Evolutionary conservation across 2,113 vertebrate genomes (phyloP).

Genomic region (Theristicus caerulescens): DNA sequence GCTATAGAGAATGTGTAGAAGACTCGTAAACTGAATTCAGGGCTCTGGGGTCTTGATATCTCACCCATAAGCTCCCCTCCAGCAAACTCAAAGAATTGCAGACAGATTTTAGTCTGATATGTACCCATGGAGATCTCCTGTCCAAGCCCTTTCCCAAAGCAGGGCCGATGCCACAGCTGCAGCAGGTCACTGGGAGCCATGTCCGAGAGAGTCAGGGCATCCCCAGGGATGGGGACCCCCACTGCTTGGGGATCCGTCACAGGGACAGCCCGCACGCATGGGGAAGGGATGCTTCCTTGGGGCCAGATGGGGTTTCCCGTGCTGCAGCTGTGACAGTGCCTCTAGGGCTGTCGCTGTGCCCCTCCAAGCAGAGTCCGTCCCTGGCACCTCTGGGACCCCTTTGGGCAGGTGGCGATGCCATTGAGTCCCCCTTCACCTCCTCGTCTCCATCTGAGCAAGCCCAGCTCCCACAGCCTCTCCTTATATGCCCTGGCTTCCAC

Average conservation of each 20-base stretch:
- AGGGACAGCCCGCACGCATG: accelerated
- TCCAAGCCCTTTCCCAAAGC: background rate
- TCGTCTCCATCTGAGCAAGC: background rate
- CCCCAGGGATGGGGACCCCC: too few species aligned
- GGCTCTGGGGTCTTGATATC: background rate
- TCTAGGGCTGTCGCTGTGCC: background rate
- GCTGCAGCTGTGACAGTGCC: background rate
- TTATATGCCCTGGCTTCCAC: background rate
- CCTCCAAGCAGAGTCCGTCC: background rate
- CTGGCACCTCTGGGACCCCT: accelerated
- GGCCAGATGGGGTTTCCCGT: accelerated
- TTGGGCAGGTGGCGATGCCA: background rate
- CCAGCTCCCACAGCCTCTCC: background rate
- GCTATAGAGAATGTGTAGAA: background rate
- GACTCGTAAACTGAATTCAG: background rate
- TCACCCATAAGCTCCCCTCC: background rate
- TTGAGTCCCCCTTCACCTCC: background rate
- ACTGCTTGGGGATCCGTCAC: accelerated
- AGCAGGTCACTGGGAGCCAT: accelerated
- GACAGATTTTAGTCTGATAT: background rate
- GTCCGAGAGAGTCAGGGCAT: accelerated
- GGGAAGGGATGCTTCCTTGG: background rate
- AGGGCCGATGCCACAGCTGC: background rate
- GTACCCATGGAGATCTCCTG: background rate
- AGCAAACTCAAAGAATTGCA: background rate